Evolutionary conservation across 2,888 invertebrate species (phyloP).

Genomic region (Drosophila falleni): DNA sequence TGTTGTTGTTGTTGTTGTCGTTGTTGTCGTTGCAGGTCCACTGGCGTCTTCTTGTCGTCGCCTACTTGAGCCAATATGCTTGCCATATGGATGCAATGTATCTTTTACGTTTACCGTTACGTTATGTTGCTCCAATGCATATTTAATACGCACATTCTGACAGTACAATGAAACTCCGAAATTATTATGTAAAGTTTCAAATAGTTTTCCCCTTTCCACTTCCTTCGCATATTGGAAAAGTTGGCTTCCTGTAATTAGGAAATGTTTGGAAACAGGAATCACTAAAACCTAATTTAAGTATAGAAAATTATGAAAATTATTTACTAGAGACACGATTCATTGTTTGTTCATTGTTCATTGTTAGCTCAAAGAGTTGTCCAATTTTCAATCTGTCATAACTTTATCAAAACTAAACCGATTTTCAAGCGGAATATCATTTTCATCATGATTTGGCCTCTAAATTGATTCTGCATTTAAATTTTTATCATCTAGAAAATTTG

Average conservation of each 20-base stretch:
- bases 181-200: slow-evolving; percentile 23
- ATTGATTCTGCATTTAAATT: too few relatives aligned
- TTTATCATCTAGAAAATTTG: too few relatives aligned
- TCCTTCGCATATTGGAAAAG: slow-evolving; percentile 10
- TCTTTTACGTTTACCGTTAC: slow-evolving; percentile 56
- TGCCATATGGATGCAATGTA: slow-evolving; percentile 71
- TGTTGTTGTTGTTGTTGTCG: slow-evolving; percentile 53
- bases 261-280: not conserved
- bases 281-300: not conserved
- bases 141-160: slow-evolving; percentile 25
- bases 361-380: too few relatives aligned
- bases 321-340: too few relatives aligned
- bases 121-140: slow-evolving; percentile 41
- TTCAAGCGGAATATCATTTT: too few relatives aligned
- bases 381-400: too few relatives aligned
- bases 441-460: too few relatives aligned
- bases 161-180: slow-evolving; percentile 40
- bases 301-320: not conserved
- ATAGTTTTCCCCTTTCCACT: slow-evolving; percentile 6
- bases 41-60: slow-evolving; percentile 62
- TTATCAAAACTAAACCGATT: too few relatives aligned
- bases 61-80: slow-evolving; percentile 70
- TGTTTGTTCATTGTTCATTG: too few relatives aligned
- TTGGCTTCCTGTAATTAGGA: slow-evolving; percentile 19
- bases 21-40: slow-evolving; percentile 21